Percentiles rank a stretch among this genome's conserved stretches.
Conservation (phyloP, 2,888 invertebrate genomes). For the Apodemia mormo region DNA sequence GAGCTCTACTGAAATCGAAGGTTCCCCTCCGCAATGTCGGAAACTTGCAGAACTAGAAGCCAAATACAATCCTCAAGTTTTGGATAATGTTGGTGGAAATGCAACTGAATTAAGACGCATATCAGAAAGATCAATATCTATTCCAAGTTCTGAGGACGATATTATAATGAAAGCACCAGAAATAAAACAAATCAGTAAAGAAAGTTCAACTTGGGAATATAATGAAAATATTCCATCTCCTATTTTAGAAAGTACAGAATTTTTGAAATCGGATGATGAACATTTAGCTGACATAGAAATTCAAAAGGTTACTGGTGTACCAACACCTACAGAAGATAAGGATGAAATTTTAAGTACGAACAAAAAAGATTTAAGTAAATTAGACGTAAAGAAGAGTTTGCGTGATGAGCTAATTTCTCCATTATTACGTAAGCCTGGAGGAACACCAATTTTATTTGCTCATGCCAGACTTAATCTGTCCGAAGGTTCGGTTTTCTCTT, state of each 20-base stretch:
- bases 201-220: slow-evolving; percentile 83
- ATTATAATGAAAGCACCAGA: slow-evolving; percentile 82
- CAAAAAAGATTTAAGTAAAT: slow-evolving; percentile 53
- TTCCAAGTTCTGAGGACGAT: slow-evolving; percentile 89
- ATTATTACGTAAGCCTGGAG: slow-evolving; percentile 86
- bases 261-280: slow-evolving; percentile 82
- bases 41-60: slow-evolving; percentile 84
- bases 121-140: slow-evolving; percentile 88
- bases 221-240: slow-evolving; percentile 85
- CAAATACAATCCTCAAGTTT: slow-evolving; percentile 83
- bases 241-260: slow-evolving; percentile 83
- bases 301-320: slow-evolving; percentile 76
- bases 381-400: slow-evolving; percentile 77
- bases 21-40: slow-evolving; percentile 87
- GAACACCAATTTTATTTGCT: slow-evolving; percentile 89
- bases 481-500: slow-evolving; percentile 90
- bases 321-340: slow-evolving; percentile 59
- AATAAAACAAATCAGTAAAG: slow-evolving; percentile 70
- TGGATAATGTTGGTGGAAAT: slow-evolving; percentile 84
- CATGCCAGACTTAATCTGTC: slow-evolving; percentile 90
- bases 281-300: slow-evolving; percentile 79
- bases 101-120: slow-evolving; percentile 86
- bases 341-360: slow-evolving; percentile 51
- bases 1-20: slow-evolving; percentile 90
- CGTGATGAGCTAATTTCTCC: slow-evolving; percentile 87